Conservation (phyloP, 2,113 vertebrate species). For the Asarcornis scutulata region DNA sequence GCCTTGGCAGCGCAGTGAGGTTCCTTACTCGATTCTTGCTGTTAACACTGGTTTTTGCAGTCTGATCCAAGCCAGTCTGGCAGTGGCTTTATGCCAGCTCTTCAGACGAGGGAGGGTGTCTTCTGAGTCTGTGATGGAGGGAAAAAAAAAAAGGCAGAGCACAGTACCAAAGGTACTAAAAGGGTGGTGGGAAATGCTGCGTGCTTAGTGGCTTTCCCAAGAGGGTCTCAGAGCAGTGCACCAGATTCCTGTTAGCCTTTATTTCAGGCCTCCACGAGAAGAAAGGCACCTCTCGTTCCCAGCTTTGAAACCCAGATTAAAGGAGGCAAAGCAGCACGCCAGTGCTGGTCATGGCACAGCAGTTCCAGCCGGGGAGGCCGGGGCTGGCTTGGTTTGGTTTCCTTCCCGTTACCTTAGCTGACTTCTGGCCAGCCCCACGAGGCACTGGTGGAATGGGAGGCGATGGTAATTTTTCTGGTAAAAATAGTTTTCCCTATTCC, state of each 20-base stretch:
- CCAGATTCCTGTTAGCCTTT: background rate
- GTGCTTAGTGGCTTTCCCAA: background rate
- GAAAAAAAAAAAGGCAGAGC: background rate
- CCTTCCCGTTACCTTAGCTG: slow-evolving; percentile 3
- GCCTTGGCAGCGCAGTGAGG: background rate
- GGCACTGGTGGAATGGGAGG: slow-evolving; percentile 1
- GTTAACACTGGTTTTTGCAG: rapidly evolving
- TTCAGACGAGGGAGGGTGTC: background rate
- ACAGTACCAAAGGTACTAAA: background rate
- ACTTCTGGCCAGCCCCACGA: background rate
- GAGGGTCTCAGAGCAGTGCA: rapidly evolving
- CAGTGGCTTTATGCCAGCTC: background rate
- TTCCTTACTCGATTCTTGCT: background rate
- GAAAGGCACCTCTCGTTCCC: background rate
- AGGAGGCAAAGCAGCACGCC: background rate
- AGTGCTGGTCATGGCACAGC: background rate
- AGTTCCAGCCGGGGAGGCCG: background rate
- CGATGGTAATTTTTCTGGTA: background rate
- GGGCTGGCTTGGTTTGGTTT: background rate
- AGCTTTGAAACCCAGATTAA: background rate
- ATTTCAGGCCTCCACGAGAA: background rate
- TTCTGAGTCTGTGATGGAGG: background rate
- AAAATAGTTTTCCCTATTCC: background rate
- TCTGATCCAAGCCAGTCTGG: background rate
- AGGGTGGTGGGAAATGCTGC: background rate